Evolutionary conservation across 2,888 invertebrate genomes (phyloP).

Genomic region (Thumatha senex): DNA sequence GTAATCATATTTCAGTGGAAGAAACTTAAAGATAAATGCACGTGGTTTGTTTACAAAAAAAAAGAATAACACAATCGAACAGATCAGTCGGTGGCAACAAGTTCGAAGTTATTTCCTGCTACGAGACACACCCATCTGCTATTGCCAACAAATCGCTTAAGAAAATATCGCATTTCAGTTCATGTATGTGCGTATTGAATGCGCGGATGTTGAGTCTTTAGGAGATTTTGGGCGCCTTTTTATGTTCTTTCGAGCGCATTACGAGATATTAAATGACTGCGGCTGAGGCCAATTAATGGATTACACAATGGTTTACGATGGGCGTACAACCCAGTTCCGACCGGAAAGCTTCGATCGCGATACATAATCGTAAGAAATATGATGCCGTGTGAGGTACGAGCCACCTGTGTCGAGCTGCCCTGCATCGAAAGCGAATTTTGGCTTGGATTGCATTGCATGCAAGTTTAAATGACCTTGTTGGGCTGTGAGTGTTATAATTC

Average conservation of each 20-base stretch:
- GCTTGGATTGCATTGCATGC: conserved; percentile 38
- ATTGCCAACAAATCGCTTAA: conserved; percentile 71
- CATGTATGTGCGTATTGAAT: conserved; percentile 50
- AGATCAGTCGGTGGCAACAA: conserved; percentile 68
- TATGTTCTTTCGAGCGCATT: conserved; percentile 61
- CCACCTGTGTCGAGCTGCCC: conserved; percentile 59
- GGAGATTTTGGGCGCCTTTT: conserved; percentile 64
- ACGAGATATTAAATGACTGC: conserved; percentile 76
- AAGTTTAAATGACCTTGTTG: conserved; percentile 31
- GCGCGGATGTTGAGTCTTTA: conserved; percentile 68
- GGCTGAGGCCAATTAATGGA: conserved; percentile 76
- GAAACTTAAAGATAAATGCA: conserved; percentile 49
- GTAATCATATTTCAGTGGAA: conserved; percentile 54
- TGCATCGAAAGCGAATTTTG: conserved; percentile 41
- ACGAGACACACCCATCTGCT: conserved; percentile 71
- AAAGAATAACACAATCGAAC: conserved; percentile 40
- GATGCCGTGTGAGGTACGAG: conserved; percentile 58
- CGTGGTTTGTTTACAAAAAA: conserved; percentile 51
- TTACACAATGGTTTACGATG: conserved; percentile 61
- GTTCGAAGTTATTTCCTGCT: conserved; percentile 75
- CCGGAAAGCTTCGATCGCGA: conserved; percentile 75
- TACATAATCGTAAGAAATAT: conserved; percentile 65
- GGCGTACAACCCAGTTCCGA: conserved; percentile 77
- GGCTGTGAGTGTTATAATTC: conserved; percentile 5
- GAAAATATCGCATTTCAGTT: conserved; percentile 76